Conservation (phyloP, 2,888 invertebrate species). For the Diplolepis rosae region DNA sequence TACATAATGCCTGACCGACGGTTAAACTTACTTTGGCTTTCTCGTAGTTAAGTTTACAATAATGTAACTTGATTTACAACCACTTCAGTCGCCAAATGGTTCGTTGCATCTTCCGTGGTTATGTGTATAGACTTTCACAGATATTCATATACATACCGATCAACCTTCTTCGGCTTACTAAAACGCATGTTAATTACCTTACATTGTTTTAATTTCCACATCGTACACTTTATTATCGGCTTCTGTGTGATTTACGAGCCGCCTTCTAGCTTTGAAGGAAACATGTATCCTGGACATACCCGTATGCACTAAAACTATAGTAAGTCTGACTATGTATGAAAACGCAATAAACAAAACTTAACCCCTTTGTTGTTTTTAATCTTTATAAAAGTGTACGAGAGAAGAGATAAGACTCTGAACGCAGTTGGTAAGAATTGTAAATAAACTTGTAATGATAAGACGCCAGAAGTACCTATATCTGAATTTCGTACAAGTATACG, state of each 20-base stretch:
- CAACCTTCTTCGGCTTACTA: conserved; percentile 25
- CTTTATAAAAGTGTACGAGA: conserved; percentile 15
- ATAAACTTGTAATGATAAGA: not conserved
- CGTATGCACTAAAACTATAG: not conserved
- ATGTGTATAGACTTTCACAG: not conserved
- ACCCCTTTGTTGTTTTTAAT: conserved; percentile 25
- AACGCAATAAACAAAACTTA: conserved; percentile 10
- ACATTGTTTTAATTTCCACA: conserved; percentile 59
- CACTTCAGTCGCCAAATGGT: conserved; percentile 44
- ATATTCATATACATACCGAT: not conserved
- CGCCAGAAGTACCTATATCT: not conserved
- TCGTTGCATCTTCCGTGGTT: conserved; percentile 29
- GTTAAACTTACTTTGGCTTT: conserved; percentile 50
- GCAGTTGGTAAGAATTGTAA: not conserved
- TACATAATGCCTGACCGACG: conserved; percentile 59
- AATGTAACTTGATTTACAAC: conserved; percentile 63
- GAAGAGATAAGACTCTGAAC: conserved; percentile 17
- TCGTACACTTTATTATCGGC: conserved; percentile 53
- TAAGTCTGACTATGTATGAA: conserved; percentile 17
- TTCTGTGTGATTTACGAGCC: conserved; percentile 54
- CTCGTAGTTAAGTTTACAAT: conserved; percentile 58
- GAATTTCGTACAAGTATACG: not conserved
- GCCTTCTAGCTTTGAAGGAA: conserved; percentile 24
- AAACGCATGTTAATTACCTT: conserved; percentile 61
- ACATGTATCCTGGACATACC: too few relatives aligned